Evolutionary conservation across 2,797 vertebrate species (phyloP).

Genomic region (Sternotherus odoratus): DNA sequence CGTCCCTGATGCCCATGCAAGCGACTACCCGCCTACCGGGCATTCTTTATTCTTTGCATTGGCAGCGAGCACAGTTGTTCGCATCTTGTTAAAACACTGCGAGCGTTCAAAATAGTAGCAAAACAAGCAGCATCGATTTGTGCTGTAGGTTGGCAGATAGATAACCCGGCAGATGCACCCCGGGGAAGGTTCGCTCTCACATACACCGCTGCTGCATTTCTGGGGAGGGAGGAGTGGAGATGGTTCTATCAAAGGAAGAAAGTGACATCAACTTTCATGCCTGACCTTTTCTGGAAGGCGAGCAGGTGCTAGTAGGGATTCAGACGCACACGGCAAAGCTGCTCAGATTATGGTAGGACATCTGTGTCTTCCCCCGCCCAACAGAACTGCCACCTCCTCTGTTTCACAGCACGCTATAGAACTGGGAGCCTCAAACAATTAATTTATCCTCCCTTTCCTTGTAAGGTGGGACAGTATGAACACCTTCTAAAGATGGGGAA

Average conservation of each 20-base stretch:
- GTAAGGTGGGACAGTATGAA: neutral
- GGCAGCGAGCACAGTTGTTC: neutral
- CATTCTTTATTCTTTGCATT: rapidly evolving
- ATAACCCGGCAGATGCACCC: neutral
- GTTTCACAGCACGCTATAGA: neutral
- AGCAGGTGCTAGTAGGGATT: neutral
- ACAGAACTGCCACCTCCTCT: too few species aligned
- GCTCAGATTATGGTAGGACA: neutral
- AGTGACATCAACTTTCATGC: rapidly evolving
- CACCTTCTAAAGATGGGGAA: neutral
- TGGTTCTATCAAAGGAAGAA: neutral
- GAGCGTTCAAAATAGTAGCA: neutral
- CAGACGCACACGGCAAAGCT: neutral
- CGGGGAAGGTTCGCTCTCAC: neutral
- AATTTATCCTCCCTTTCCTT: neutral
- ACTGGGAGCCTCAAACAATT: neutral
- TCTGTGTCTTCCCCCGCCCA: neutral
- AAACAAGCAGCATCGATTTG: neutral
- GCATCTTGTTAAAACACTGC: neutral
- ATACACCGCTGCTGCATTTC: neutral
- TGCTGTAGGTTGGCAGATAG: neutral
- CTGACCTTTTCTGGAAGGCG: neutral
- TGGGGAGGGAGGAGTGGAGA: rapidly evolving
- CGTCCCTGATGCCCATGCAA: slow-evolving; percentile 3
- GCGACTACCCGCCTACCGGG: neutral